Percentiles rank a stretch among this genome's conserved stretches.
These are phyloP conservation scores for Orestias chungarensis DNA, from an alignment of 2,797 vertebrate species.

Conservation along the genomic window DNA sequence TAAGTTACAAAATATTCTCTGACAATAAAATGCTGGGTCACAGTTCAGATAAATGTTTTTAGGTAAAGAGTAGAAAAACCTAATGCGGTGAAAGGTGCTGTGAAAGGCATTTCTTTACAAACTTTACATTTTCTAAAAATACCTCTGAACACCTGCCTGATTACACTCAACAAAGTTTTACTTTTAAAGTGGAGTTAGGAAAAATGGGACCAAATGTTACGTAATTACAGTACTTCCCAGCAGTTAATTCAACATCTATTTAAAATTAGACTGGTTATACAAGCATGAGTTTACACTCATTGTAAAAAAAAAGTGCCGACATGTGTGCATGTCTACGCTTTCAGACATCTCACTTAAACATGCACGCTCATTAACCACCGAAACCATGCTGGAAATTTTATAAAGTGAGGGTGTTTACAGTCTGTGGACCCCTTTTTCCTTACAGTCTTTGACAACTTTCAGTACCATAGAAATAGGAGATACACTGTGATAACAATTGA, in stretches of 20 bases:
- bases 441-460: slow-evolving; percentile 49
- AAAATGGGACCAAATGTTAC: background rate
- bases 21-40: slow-evolving; percentile 29
- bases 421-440: slow-evolving; percentile 60
- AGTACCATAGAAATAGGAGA: slow-evolving; percentile 28
- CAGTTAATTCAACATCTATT: slow-evolving; percentile 7
- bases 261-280: slow-evolving; percentile 11
- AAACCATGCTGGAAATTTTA: slow-evolving; percentile 49
- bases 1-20: too few species aligned
- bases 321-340: slow-evolving; percentile 6
- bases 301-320: slow-evolving; percentile 22
- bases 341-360: slow-evolving; percentile 35
- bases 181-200: background rate
- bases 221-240: background rate
- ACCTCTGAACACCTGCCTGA: too few species aligned
- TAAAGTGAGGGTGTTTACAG: slow-evolving; percentile 61
- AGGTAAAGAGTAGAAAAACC: slow-evolving; percentile 41
- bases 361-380: slow-evolving; percentile 45
- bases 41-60: slow-evolving; percentile 34
- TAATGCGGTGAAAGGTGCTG: slow-evolving; percentile 4
- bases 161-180: too few species aligned
- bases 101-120: background rate
- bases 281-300: background rate
- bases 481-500: slow-evolving; percentile 55
- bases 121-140: too few species aligned